Base-by-base conservation (phyloP, 2,113 vertebrate genomes). In the Trematomus loennbergii region DNA sequence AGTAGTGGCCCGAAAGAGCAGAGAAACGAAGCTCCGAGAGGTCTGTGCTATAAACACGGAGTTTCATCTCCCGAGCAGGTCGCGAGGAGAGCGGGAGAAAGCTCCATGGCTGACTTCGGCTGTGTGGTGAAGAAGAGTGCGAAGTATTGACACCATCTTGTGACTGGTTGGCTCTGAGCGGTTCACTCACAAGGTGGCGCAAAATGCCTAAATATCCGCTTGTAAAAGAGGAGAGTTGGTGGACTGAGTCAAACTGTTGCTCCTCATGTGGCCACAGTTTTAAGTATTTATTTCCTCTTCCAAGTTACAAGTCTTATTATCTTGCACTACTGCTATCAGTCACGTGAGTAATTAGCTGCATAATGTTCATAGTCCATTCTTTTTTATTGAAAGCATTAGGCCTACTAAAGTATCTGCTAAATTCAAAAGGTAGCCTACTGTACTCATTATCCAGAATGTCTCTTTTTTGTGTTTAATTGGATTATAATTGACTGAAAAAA, bases 11-110 rank as follows among this genome's bases (percentile, higher is more conserved):
- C 16, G 67, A 83, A 29, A 98, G 46, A 0, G 97, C 97, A 0
- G 97, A 98, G 82, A 94, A 95, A 0, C 94, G 91, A 0, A 95
- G 92, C 89, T 98, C 96, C 0, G 72, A n/a, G 1, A 97, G 97
- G 87, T 91, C 78, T 0, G 96, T 40, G 33, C 88, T 92, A 46
- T 98, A 98, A 5, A 98, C 81, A 0, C 94, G 96, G 2, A 98
- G 95, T 96, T 88, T 98, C 97, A 73, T 98, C 97, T 52, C 93
- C 85, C 33, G 97, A 97, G 79, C 95, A 95, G 5, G 96, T 95
- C n/a, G 96, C 97, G 90, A 97, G 83, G 36, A 93, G 92, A 0
- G 91, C 91, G 68, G 0, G 97, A 98, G 86, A 97, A 96, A 36
- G 96, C 94, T n/a, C 96, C 97, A 84, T 49, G 94, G 91, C 95